These are phyloP conservation scores for Heteropelma amictum DNA, from an alignment of 2,888 invertebrate genomes.

Conservation along the genomic window DNA sequence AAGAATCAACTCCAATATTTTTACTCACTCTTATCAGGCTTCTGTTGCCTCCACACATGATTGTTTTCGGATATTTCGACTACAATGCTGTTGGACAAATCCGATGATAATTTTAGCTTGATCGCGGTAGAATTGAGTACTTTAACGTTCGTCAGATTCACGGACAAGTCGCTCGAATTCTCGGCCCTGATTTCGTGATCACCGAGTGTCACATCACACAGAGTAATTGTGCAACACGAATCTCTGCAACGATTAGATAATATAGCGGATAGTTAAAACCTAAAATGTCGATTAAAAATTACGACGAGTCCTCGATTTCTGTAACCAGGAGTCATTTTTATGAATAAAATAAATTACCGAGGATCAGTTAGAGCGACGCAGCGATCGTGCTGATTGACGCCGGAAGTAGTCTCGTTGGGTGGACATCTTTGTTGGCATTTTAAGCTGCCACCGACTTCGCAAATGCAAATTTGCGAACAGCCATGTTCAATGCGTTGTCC, in stretches of 20 bases:
- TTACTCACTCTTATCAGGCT: conserved; percentile 69
- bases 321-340: background rate
- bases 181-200: conserved; percentile 82
- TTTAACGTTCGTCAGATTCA: conserved; percentile 73
- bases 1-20: background rate
- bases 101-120: conserved; percentile 69
- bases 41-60: conserved; percentile 73
- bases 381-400: conserved; percentile 81
- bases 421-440: conserved; percentile 85
- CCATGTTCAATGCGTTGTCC: conserved; percentile 88
- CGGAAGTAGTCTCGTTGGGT: conserved; percentile 71
- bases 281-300: background rate
- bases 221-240: conserved; percentile 89
- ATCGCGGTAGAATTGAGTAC: conserved; percentile 75
- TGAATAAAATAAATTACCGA: conserved; percentile 61
- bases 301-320: background rate
- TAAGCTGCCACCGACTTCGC: conserved; percentile 85
- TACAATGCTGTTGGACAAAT: conserved; percentile 66
- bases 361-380: conserved; percentile 91
- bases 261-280: background rate
- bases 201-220: conserved; percentile 91
- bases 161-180: conserved; percentile 69
- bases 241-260: conserved; percentile 79
- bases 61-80: conserved; percentile 74
- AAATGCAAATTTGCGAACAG: conserved; percentile 89